A percentile compares a stretch with the other conserved stretches of the same genome.
These are phyloP conservation scores for Eustalomyia histrio DNA, from an alignment of 2,888 invertebrate species.

Conservation along the genomic window DNA sequence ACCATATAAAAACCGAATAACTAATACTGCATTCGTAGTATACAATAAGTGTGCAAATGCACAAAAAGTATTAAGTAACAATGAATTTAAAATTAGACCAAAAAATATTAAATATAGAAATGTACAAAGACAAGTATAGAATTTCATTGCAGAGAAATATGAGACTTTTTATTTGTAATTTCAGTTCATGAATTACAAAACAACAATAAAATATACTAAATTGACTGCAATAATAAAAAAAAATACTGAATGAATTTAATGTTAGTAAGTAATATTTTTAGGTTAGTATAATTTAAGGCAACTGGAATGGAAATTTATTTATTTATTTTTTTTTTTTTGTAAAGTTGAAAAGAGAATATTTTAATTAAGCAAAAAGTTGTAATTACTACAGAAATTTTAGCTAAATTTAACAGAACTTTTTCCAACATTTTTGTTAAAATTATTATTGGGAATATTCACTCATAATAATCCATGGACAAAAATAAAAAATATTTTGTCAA, in stretches of 20 bases:
- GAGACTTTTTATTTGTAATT: slow-evolving; percentile 22
- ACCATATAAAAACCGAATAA: slow-evolving; percentile 27
- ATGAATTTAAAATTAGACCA: slow-evolving; percentile 23
- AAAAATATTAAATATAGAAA: slow-evolving; percentile 17
- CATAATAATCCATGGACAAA: too few relatives aligned
- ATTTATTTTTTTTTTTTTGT: too few relatives aligned
- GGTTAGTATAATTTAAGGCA: slow-evolving; percentile 25
- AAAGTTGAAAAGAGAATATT: too few relatives aligned
- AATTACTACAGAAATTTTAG: too few relatives aligned
- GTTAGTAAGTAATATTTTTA: slow-evolving; percentile 23
- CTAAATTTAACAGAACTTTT: too few relatives aligned
- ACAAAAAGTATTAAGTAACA: slow-evolving; percentile 42
- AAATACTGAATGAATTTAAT: slow-evolving; percentile 22
- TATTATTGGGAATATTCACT: too few relatives aligned
- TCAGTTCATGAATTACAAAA: background rate
- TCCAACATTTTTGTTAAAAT: too few relatives aligned
- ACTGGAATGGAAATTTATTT: too few relatives aligned
- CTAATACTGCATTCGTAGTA: slow-evolving; percentile 2
- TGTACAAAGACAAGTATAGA: slow-evolving; percentile 34
- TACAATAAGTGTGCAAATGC: slow-evolving; percentile 19
- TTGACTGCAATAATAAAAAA: background rate
- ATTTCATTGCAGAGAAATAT: slow-evolving; percentile 48
- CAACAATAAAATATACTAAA: background rate
- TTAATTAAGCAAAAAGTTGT: too few relatives aligned
- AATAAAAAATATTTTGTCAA: too few relatives aligned